A percentile compares a stretch with the other conserved stretches of the same genome.
Conservation (phyloP, 1,140 invertebrate genomes). For the Condylostylus longicornis region DNA sequence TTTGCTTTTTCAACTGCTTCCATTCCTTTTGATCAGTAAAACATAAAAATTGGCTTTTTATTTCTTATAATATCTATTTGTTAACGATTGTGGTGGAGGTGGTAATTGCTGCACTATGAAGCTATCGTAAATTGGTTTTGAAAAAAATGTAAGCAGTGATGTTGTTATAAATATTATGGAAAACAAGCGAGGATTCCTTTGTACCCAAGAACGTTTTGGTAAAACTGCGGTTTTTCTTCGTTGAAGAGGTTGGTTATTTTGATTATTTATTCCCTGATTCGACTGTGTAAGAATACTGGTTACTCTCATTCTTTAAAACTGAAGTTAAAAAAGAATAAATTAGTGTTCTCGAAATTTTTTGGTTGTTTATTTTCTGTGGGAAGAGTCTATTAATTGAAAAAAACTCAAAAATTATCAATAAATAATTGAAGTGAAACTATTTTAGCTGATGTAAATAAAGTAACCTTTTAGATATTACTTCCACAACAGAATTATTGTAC, state of each 20-base stretch:
- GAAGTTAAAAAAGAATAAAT: no score
- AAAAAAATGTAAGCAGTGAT: constrained; percentile 43
- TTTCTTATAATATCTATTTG: constrained; percentile 18
- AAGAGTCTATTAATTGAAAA: no score
- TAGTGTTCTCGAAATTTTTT: no score
- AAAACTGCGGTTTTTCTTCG: constrained; percentile 22
- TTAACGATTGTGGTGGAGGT: constrained; percentile 29
- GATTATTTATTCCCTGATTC: constrained; percentile 11
- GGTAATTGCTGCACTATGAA: constrained; percentile 32
- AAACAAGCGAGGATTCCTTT: constrained; percentile 39
- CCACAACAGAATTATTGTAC: no score
- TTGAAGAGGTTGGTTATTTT: constrained; percentile 19
- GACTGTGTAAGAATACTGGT: no score
- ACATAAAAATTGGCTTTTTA: constrained; percentile 4
- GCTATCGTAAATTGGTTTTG: constrained; percentile 52
- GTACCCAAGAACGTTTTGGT: constrained; percentile 28
- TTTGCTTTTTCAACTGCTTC: constrained; percentile 62
- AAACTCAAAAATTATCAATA: no score
- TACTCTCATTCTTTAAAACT: no score
- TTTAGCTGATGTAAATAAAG: no score
- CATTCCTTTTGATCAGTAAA: constrained; percentile 37
- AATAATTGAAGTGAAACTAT: no score
- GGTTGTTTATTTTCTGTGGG: no score
- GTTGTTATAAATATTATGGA: constrained; percentile 33
- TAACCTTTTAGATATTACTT: no score